phyloP scores from a whole-genome alignment of 1,140 invertebrate species.

The Hesperophylax magnus region DNA sequence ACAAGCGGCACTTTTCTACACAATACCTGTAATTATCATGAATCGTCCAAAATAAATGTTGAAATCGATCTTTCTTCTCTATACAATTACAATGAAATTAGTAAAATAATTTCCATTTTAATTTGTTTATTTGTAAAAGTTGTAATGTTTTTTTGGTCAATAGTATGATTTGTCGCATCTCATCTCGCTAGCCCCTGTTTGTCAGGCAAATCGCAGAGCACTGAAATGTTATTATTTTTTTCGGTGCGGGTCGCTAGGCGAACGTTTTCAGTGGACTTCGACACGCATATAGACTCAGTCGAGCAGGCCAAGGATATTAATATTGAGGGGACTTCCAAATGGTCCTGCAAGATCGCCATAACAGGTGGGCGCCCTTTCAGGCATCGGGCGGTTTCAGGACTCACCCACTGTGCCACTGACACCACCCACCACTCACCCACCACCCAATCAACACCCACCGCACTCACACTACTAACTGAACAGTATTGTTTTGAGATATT shows the following conservation, averaged over 20 bases:
- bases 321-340: conserved; percentile 99
- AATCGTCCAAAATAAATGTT: no score
- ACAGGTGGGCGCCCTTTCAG: conserved; percentile 80
- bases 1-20: no score
- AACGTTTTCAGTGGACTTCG: conserved; percentile 97
- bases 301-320: conserved; percentile 97
- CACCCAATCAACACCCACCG: not conserved
- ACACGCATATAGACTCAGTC: conserved; percentile 98
- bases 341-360: conserved; percentile 99
- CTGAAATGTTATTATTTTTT: conserved; percentile 53
- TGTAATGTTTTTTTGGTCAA: not conserved
- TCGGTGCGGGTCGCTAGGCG: conserved; percentile 74
- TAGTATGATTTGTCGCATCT: not conserved
- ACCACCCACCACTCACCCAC: not conserved
- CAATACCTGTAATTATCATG: no score
- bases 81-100: no score
- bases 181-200: not conserved
- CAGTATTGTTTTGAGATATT: conserved; percentile 31
- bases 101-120: no score
- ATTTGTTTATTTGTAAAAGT: no score
- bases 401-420: no score
- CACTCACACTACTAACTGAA: not conserved
- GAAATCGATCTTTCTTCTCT: no score
- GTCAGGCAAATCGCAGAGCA: conserved; percentile 36
- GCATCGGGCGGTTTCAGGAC: no score